A percentile compares a stretch with the other conserved stretches of the same genome.
phyloP scores from a whole-genome alignment of 1,140 invertebrate species.

The Monomorium pharaonis region DNA sequence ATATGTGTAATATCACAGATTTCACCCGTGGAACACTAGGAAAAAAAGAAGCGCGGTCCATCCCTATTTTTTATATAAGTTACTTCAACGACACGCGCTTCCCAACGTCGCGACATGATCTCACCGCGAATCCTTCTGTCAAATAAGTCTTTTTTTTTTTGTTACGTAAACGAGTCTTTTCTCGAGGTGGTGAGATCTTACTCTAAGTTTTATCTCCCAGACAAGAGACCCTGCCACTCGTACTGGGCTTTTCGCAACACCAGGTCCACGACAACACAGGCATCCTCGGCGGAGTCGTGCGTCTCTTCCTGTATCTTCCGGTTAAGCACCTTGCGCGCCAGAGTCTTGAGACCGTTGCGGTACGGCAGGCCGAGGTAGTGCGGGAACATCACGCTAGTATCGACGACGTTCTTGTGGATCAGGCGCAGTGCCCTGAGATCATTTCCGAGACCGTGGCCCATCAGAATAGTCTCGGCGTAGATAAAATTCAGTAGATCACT shows the following conservation, averaged over 20 bases:
- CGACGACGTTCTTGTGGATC: conserved; percentile 93
- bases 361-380: conserved; percentile 92
- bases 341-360: conserved; percentile 91
- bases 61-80: not conserved
- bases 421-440: conserved; percentile 95
- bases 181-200: conserved; percentile 45
- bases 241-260: conserved; percentile 90
- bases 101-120: not conserved
- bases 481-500: conserved; percentile 92
- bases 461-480: conserved; percentile 93
- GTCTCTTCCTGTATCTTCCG: conserved; percentile 91
- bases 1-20: conserved; percentile 28
- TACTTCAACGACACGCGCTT: not conserved
- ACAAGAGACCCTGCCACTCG: conserved; percentile 67
- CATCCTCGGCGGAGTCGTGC: conserved; percentile 96
- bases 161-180: not conserved
- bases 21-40: not conserved
- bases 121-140: not conserved
- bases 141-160: not conserved
- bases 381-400: conserved; percentile 94
- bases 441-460: conserved; percentile 98
- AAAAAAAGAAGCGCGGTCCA: not conserved
- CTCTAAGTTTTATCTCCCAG: conserved; percentile 72
- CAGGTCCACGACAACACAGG: conserved; percentile 92
- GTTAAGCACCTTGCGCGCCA: conserved; percentile 89